Evolutionary conservation across 2,113 vertebrate genomes (phyloP).

Genomic region (Urocitellus parryii): DNA sequence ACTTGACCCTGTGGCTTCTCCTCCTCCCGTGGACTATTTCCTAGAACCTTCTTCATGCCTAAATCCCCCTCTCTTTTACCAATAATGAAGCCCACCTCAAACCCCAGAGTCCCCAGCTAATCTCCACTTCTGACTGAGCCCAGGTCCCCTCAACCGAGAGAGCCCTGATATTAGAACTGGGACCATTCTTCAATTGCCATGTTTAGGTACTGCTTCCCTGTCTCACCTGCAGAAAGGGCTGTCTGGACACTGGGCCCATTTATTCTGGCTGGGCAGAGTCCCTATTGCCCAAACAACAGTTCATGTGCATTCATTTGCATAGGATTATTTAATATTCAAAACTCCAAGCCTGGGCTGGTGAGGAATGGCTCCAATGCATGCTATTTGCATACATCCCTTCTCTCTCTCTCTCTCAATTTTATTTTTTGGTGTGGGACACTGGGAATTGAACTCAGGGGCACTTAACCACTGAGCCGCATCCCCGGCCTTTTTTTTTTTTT

Average conservation of each 20-base stretch:
- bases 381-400: constrained; percentile 35
- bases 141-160: neutral
- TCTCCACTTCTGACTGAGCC: neutral
- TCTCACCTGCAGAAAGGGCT: neutral
- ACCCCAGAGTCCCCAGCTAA: neutral
- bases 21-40: too few species aligned
- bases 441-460: neutral
- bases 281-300: neutral
- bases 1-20: neutral
- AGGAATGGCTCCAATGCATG: neutral
- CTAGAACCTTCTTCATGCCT: neutral
- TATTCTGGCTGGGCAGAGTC: neutral
- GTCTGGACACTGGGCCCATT: neutral
- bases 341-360: neutral
- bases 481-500: too few species aligned
- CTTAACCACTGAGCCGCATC: neutral
- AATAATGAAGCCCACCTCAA: neutral
- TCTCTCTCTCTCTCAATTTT: neutral
- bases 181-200: neutral
- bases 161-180: neutral
- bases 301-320: constrained; percentile 58
- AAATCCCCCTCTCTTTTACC: neutral
- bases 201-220: neutral
- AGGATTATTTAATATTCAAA: constrained; percentile 65
- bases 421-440: neutral